Evolutionary conservation across 2,797 vertebrate genomes (phyloP), one percentile per base, ranked within the genome.

Genomic region (Menidia menidia): DNA sequence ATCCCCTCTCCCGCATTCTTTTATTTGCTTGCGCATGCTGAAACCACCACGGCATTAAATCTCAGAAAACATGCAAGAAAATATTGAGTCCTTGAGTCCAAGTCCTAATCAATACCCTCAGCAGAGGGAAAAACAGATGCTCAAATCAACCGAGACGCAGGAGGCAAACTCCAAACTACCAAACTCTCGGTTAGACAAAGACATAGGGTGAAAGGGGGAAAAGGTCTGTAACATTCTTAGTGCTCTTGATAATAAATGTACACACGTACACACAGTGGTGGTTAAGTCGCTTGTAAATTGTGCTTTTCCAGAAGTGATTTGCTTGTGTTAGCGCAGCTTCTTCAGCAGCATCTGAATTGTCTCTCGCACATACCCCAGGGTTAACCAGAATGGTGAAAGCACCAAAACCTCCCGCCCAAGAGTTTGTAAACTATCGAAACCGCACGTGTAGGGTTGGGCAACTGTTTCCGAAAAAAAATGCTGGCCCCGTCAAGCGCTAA

Each of bases 381-480:
- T 91, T 91, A 91, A 92, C 88, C 90, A 90, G 84, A 81, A 77
- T 82, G 87, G 81, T 81, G 75, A 85, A 45, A 83, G 89, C 82
- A 78, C 85, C 68, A 68, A 92, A 93, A 92, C 92, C 91, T 93
- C 91, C 47, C 68, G 82, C 87, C 87, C 83, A 64, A 89, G 58
- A 92, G 90, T 92, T 92, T 93, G 89, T 94, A 93, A 94, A 94
- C 90, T 92, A 54, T 82, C 81, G 55, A 65, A 72, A 89, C 92
- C 90, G 77, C 92, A 92, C 71, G 54, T 83, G 71, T 82, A 64
- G 60, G 71, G 77, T 67, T 15, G 66, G 80, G 53, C 72, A 77
- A 77, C 62, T 81, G 77, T 57, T 57, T 60, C 75, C 78, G 60
- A 67, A 82, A 85, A 80, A 67, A 82, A 85, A 80, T 53, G 45